Percentiles rank a stretch among this genome's conserved stretches.
These are phyloP conservation scores for silkworm (Bombyx mori) DNA, from an alignment of 1,140 invertebrate species.

Conservation along the genomic window DNA sequence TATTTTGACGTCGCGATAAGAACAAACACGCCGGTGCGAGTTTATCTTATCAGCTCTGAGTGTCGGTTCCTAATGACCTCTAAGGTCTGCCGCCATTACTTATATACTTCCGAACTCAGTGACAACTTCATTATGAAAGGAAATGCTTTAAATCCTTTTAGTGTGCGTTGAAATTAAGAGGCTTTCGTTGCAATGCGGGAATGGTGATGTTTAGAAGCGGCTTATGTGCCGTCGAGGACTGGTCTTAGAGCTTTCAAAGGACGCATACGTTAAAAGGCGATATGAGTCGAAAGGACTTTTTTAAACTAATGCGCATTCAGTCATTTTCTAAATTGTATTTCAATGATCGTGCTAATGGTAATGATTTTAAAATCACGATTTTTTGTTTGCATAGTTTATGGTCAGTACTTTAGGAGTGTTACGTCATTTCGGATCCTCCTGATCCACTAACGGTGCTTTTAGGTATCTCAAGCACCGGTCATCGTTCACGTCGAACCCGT, in stretches of 20 bases:
- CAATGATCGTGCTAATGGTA: too few relatives aligned
- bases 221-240: background rate
- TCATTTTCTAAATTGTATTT: too few relatives aligned
- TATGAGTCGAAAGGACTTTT: too few relatives aligned
- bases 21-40: slow-evolving; percentile 41
- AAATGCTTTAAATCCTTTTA: slow-evolving; percentile 9
- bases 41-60: slow-evolving; percentile 50
- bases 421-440: too few relatives aligned
- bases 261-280: background rate
- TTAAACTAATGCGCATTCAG: too few relatives aligned
- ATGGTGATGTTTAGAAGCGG: slow-evolving; percentile 3
- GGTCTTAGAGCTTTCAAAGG: background rate
- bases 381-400: too few relatives aligned
- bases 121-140: slow-evolving; percentile 35
- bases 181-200: slow-evolving; percentile 2
- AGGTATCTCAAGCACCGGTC: too few relatives aligned
- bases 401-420: too few relatives aligned
- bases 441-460: too few relatives aligned
- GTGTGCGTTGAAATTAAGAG: slow-evolving; percentile 8
- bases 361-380: too few relatives aligned
- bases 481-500: too few relatives aligned
- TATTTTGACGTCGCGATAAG: slow-evolving; percentile 55
- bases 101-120: slow-evolving; percentile 26
- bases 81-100: slow-evolving; percentile 25
- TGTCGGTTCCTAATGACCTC: slow-evolving; percentile 47